Evolutionary conservation across 2,113 vertebrate genomes (phyloP).

Genomic region (Meleagris gallopavo): DNA sequence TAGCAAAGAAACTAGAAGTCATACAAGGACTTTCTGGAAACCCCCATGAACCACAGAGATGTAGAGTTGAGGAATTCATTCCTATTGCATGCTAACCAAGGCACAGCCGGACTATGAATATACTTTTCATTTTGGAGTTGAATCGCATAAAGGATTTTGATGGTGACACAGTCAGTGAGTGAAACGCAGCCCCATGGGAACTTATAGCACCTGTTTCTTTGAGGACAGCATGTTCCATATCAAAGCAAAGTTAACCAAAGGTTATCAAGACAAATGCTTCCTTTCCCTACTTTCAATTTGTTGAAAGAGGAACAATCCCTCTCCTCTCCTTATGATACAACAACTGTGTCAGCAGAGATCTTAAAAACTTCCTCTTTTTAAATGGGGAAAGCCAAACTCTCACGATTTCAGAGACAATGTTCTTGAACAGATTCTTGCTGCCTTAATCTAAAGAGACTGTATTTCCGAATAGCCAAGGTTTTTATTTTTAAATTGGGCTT

Average conservation of each 20-base stretch:
- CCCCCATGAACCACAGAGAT: background rate
- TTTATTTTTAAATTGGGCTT: background rate
- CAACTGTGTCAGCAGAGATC: background rate
- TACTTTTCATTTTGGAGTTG: background rate
- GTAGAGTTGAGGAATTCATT: background rate
- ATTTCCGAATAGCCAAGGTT: background rate
- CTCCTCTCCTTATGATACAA: background rate
- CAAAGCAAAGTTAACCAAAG: background rate
- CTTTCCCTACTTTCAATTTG: background rate
- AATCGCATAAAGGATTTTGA: background rate
- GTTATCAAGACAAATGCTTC: background rate
- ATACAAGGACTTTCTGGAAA: background rate
- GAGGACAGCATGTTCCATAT: background rate
- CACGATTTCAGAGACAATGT: fast-evolving
- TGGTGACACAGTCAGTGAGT: too few relatives aligned
- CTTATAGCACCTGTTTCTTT: background rate
- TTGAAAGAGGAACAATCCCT: background rate
- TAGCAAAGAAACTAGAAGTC: background rate
- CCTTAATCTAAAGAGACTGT: background rate
- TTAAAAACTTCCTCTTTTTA: background rate
- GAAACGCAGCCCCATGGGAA: background rate
- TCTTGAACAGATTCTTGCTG: background rate
- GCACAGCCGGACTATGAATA: background rate
- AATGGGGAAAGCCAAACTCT: background rate
- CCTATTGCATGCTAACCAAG: background rate